Base-by-base conservation (phyloP, 2,797 vertebrate genomes). In the Petrocephalus sullivani region DNA sequence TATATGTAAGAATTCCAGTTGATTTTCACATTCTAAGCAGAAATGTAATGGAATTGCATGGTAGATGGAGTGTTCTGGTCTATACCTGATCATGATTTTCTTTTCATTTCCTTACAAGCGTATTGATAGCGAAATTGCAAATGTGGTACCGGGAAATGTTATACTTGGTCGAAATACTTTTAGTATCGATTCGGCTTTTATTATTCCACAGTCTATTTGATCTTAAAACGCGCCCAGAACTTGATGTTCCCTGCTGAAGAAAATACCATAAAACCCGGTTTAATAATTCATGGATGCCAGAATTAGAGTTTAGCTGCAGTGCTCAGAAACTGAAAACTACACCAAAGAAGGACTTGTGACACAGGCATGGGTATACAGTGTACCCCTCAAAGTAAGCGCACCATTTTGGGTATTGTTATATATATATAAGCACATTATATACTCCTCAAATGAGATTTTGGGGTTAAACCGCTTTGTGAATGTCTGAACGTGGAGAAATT, bases 281-380 rank as follows among this genome's bases (percentile, higher is more conserved):
- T 93, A 96, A 96, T 96, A 95, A 96, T 96, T 95, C 95, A 96
- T 96, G 92, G 28, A 94, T 51, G 78, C 94, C 93, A 93, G 92
- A 94, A 96, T 95, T 94, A 94, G 94, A 95, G 94, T 94, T 94
- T 93, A 93, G 92, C 94, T 91, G 93, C 90, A 91, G 91, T 93
- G 92, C 92, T 93, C 91, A 91, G 90, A 95, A 94, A 94, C 89
- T 90, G 91, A 92, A 93, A 92, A 94, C 94, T 93, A 91, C 92
- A 90, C 93, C 93, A 91, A 90, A 88, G 91, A 92, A 94, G 94
- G 91, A 92, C 94, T 92, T 94, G 89, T 91, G 90, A 90, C 93
- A 91, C 90, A 91, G 92, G 90, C 91, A 90, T 88, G 89, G 89
- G 84, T 83, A 14, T 83, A 54, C 10, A 54, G 90, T 92, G 88